Conservation (phyloP, 2,888 invertebrate species). For the Encarsia formosa region DNA sequence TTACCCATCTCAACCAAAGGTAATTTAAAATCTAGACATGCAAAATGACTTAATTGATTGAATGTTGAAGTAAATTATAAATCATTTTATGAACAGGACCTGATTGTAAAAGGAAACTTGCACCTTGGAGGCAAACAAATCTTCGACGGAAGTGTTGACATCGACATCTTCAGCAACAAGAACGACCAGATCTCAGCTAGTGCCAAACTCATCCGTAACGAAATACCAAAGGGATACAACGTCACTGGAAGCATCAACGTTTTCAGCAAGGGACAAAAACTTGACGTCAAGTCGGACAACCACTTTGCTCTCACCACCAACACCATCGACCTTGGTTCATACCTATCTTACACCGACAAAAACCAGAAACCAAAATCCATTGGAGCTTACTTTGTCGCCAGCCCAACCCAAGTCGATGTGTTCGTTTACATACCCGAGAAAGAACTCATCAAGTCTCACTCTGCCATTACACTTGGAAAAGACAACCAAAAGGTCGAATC, state of each 20-base stretch:
- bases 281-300: slow-evolving; percentile 45
- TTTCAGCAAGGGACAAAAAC: slow-evolving; percentile 52
- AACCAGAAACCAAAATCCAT: slow-evolving; percentile 44
- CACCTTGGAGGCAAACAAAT: slow-evolving; percentile 49
- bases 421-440: slow-evolving; percentile 51
- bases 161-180: slow-evolving; percentile 61
- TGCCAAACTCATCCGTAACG: slow-evolving; percentile 40
- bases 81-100: slow-evolving; percentile 41
- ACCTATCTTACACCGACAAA: slow-evolving; percentile 45
- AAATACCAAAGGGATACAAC: slow-evolving; percentile 47
- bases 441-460: slow-evolving; percentile 55
- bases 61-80: too few relatives aligned
- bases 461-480: slow-evolving; percentile 53
- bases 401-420: slow-evolving; percentile 31
- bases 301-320: slow-evolving; percentile 38
- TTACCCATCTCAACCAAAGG: slow-evolving; percentile 65
- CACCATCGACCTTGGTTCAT: slow-evolving; percentile 40
- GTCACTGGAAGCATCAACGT: slow-evolving; percentile 48
- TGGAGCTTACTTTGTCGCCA: slow-evolving; percentile 34
- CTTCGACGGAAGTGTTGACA: slow-evolving; percentile 49
- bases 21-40: background rate
- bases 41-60: too few relatives aligned
- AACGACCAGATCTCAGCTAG: slow-evolving; percentile 56
- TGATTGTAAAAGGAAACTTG: slow-evolving; percentile 52
- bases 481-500: slow-evolving; percentile 56